Evolutionary conservation across 2,797 vertebrate species (phyloP), one percentile per base, ranked within the genome.

Genomic region (Lacerta agilis): DNA sequence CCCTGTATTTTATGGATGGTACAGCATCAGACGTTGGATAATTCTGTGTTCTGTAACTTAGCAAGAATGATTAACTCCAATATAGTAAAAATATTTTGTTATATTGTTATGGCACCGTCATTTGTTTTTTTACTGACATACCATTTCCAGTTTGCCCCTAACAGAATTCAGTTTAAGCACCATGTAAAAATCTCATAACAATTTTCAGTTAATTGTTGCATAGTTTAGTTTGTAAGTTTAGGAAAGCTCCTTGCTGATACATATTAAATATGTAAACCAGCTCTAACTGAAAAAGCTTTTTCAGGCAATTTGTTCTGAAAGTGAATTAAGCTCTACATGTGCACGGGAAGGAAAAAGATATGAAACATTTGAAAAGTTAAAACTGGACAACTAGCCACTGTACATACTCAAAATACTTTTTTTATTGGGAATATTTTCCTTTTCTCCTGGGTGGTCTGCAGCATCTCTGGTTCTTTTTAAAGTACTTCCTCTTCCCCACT

Each of bases 391-490:
- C 93, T 94, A 92, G 93, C 95, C 92, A 90, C 93, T 94, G 79
- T 92, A 86, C 73, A n/a, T 90, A 15, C 90, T 92, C 73, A 90
- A 93, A 84, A 92, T 45, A 89, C 29, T 94, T 89, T 83, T 69
- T 93, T 86, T 77, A 58, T 64, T 64, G 20, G 15, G 71, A 80
- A 0, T 94, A 92, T 94, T 95, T 96, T 95, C 89, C 90, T 94
- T 93, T 80, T 92, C 41, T 92, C 88, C 83, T 95, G 94, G 93
- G 94, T 95, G 93, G 95, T 94, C 88, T 18, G 72, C 71, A 79
- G 20, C 78, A 90, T 92, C 87, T n/a, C 25, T 81, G 23, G 83
- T 90, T 25, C 0, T 92, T 90, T 79, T 88, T 73, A 41, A 58
- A 86, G 61, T 87, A 91, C 17, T 38, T 66, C 91, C 58, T 88